Conservation (phyloP, 2,888 invertebrate species). For the Nymphalis urticae region DNA sequence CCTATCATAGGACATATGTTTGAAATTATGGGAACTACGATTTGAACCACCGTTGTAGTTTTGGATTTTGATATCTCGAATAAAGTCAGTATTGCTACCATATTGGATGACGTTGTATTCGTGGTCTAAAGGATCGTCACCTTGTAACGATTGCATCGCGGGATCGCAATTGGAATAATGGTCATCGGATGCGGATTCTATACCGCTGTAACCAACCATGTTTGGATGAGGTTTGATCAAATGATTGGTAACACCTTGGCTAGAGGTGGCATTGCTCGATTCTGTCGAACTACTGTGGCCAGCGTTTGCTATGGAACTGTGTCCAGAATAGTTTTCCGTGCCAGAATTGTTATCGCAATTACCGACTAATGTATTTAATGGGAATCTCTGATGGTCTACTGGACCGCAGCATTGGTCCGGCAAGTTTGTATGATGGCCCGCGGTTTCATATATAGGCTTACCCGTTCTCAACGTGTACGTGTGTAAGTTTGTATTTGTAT, state of each 20-base stretch:
- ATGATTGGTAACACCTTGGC: constrained; percentile 77
- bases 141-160: constrained; percentile 74
- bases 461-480: constrained; percentile 90
- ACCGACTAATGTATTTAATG: constrained; percentile 79
- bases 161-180: constrained; percentile 80
- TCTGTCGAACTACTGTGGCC: constrained; percentile 79
- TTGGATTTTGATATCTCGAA: constrained; percentile 78
- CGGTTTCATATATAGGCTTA: constrained; percentile 87
- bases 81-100: constrained; percentile 76
- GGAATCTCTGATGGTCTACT: constrained; percentile 73
- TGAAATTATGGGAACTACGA: constrained; percentile 77
- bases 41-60: constrained; percentile 79
- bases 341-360: constrained; percentile 83
- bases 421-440: constrained; percentile 68
- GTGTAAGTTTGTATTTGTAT: constrained; percentile 91
- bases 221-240: constrained; percentile 77
- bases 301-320: constrained; percentile 81
- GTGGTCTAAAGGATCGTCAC: constrained; percentile 76
- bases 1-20: constrained; percentile 78
- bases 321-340: constrained; percentile 84
- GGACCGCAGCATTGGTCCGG: constrained; percentile 75
- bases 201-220: constrained; percentile 69
- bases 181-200: constrained; percentile 77
- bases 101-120: constrained; percentile 80
- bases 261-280: constrained; percentile 77